Percentiles rank a stretch among this genome's conserved stretches.
These are phyloP conservation scores for Phoeniculus purpureus DNA, from an alignment of 2,797 vertebrate species.

Conservation along the genomic window DNA sequence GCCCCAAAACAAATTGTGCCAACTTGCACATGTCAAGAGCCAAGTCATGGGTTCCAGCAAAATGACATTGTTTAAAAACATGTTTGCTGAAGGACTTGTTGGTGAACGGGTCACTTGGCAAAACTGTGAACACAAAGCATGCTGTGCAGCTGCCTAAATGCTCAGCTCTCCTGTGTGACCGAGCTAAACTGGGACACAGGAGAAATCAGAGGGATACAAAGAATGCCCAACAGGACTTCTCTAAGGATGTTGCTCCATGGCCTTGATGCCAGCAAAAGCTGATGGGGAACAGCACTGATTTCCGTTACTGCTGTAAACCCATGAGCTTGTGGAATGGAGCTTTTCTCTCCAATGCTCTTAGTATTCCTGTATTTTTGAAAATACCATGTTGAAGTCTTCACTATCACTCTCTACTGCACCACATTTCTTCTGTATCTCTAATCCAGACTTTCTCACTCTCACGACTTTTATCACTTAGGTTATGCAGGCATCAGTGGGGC, in stretches of 20 bases:
- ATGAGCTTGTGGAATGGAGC: not conserved
- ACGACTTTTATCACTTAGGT: not conserved
- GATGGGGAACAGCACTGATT: not conserved
- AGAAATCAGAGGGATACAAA: not conserved
- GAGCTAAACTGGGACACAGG: not conserved
- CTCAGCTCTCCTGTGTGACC: not conserved
- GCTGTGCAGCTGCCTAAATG: slow-evolving; percentile 14
- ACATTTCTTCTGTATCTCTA: not conserved
- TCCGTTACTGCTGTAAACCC: not conserved
- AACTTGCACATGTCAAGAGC: not conserved
- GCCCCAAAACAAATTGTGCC: slow-evolving; percentile 1
- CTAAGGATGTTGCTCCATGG: not conserved
- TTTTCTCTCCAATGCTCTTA: not conserved
- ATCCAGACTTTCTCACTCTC: not conserved
- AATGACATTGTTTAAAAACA: slow-evolving; percentile 42
- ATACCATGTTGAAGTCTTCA: not conserved
- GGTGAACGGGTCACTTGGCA: slow-evolving; percentile 55
- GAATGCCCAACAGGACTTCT: not conserved
- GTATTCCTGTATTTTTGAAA: not conserved
- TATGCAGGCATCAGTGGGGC: not conserved
- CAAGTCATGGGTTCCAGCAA: not conserved
- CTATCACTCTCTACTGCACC: not conserved
- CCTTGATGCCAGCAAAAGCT: not conserved
- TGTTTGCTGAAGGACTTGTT: slow-evolving; percentile 47
- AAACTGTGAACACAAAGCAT: slow-evolving; percentile 13